Base-by-base conservation (phyloP, 2,888 invertebrate genomes). In the Coelogynopora nodosa region DNA sequence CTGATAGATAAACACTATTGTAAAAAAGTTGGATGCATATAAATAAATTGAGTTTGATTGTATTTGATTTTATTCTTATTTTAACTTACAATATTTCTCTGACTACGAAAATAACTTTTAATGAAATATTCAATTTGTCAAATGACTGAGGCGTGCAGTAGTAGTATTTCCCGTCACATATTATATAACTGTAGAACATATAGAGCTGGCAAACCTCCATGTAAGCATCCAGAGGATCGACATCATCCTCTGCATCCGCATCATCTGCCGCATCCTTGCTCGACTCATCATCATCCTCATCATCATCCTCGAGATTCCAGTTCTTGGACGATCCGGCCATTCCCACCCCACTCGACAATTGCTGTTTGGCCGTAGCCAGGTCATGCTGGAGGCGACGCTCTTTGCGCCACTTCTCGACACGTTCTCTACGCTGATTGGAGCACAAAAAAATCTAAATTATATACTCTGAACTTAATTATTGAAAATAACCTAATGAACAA, bases 161-260 rank as follows among this genome's bases (percentile, higher is more conserved):
- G n/a, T n/a, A n/a, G n/a, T 82, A 5, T 30, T 84, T 82, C 10
- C 82, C 27, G 18, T 5, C 26, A 82, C 30, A 23, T 82, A 23
- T 13, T 84, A 10, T 29, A 28, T 67, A 13, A 28, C 84, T 84
- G 10, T 67, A n/a, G n/a, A n/a, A 49, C 5, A n/a, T 28, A 67
- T 87, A 28, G 18, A 26, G 29, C 23, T 26, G 10, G 23, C 30
- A 31, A 29, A 88, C 96, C 92, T 95, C 94, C 99, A 99, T 99
- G 91, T 95, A 99, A 1, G 98, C 98, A 93, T 99, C 99, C 30
- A 99, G 93, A 0, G 98, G 95, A 93, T 99, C 98, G 82, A 96
- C 94, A 91, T 97, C 97, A 88, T 96, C 95, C 89, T 94, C 95
- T 88, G 87, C 87, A 10, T 27, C 83, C 18, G 26, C 82, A 26